A percentile compares a stretch with the other conserved stretches of the same genome.
Evolutionary conservation across 2,113 vertebrate species (phyloP).

Genomic region (Lophochroa leadbeateri): DNA sequence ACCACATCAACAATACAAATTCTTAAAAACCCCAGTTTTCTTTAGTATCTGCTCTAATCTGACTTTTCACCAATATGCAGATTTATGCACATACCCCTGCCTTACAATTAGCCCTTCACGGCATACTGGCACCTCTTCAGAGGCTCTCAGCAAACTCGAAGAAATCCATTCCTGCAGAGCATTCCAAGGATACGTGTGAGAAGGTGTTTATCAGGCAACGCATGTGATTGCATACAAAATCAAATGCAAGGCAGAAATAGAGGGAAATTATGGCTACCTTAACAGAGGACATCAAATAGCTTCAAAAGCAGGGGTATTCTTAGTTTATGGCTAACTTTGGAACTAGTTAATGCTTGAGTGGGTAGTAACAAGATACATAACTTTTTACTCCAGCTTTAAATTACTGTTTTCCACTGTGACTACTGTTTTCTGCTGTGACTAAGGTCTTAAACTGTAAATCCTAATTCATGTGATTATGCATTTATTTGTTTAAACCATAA

Average conservation of each 20-base stretch:
- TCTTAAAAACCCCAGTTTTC: slow-evolving; percentile 21
- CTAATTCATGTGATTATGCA: neutral
- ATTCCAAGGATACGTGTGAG: neutral
- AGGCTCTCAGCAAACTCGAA: neutral
- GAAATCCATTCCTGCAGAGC: neutral
- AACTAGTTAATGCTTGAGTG: neutral
- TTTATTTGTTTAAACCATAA: slow-evolving; percentile 16
- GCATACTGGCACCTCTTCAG: neutral
- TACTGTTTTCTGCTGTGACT: neutral
- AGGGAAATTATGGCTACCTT: neutral
- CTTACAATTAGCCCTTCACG: neutral
- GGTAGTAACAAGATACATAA: neutral
- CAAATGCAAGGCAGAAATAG: neutral
- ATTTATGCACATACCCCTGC: neutral
- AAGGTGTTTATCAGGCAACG: neutral
- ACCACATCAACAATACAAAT: slow-evolving; percentile 50
- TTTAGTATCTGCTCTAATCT: neutral
- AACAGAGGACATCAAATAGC: neutral
- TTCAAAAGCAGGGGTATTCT: neutral
- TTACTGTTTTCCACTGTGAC: neutral
- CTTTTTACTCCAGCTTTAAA: neutral
- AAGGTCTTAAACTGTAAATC: neutral
- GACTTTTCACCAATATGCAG: neutral
- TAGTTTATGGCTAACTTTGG: neutral
- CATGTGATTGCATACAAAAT: neutral